Base-by-base conservation (phyloP, 2,888 invertebrate genomes). In the Lasioglossum figueresi region DNA sequence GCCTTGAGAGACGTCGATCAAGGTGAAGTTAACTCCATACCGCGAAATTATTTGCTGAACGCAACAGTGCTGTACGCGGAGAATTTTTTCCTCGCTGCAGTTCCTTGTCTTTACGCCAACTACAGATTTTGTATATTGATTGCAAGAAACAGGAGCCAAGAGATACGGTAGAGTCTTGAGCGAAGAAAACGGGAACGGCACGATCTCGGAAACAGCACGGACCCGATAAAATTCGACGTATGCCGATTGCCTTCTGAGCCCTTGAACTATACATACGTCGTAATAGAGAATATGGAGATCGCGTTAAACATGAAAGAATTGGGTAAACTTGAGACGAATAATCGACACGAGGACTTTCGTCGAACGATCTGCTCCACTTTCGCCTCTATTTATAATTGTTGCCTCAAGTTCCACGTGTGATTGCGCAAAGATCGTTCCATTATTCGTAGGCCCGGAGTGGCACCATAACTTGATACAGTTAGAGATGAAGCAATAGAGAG, bases 321-420 rank as follows among this genome's bases (percentile, higher is more conserved):
- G 1, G 56, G 4, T 12, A n/a, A 56, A n/a, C 12, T n/a, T 1
- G 1, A 0, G 10, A n/a, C 0, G n/a, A n/a, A 1, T 12, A n/a
- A 23, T 56, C 43, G 12, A 56, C n/a, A 56, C n/a, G 3, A n/a
- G n/a, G 40, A 23, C 23, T 40, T 40, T 14, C 4, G 23, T 23
- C 34, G 12, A 37, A 37, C 3, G 12, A 4, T n/a, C 37, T 37
- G 68, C 23, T 37, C 70, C 40, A 68, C 37, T 37, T 68, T 37
- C 68, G 4, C 12, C 10, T 19, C 23, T 37, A 23, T 23, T 23
- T 37, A 37, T 68, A 68, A 37, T 23, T 23, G 12, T 37, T 10
- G 4, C 23, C 10, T n/a, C 0, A 34, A 23, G 12, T 2, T 68
- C 23, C 23, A 37, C 70, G 16, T 19, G 34, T 19, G 4, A 40